Conservation (phyloP, 37 sponge, comb jelly and placozoan genomes). For the Ephydatia muelleri region DNA sequence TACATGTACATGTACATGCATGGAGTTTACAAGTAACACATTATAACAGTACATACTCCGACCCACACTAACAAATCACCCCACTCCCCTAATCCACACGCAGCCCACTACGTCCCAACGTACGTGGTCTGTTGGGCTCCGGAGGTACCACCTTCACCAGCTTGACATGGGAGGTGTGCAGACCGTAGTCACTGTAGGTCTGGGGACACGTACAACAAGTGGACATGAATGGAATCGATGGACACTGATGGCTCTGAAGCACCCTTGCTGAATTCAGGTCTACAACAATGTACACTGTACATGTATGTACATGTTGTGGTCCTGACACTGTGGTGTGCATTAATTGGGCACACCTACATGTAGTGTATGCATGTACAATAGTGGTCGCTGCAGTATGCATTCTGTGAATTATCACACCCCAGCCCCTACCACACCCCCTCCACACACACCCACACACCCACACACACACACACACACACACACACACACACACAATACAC, state of each 20-base stretch:
- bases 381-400: too few relatives aligned
- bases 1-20: not conserved
- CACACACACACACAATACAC: not conserved
- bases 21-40: not conserved
- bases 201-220: slow-evolving; percentile 4
- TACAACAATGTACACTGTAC: not conserved
- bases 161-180: slow-evolving; percentile 80
- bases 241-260: too few relatives aligned
- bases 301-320: not conserved
- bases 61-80: not conserved
- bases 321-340: not conserved
- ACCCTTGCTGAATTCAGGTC: not conserved
- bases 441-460: not conserved
- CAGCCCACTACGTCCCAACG: not conserved
- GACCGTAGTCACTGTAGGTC: slow-evolving; percentile 88
- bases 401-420: too few relatives aligned
- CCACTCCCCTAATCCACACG: not conserved
- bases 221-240: not conserved
- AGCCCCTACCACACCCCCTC: too few relatives aligned
- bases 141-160: slow-evolving; percentile 34
- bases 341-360: not conserved
- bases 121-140: slow-evolving; percentile 37
- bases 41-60: not conserved
- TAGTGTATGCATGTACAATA: too few relatives aligned
- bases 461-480: not conserved